Evolutionary conservation across 2,888 invertebrate species (phyloP).

Genomic region (Portevinia maculata): DNA sequence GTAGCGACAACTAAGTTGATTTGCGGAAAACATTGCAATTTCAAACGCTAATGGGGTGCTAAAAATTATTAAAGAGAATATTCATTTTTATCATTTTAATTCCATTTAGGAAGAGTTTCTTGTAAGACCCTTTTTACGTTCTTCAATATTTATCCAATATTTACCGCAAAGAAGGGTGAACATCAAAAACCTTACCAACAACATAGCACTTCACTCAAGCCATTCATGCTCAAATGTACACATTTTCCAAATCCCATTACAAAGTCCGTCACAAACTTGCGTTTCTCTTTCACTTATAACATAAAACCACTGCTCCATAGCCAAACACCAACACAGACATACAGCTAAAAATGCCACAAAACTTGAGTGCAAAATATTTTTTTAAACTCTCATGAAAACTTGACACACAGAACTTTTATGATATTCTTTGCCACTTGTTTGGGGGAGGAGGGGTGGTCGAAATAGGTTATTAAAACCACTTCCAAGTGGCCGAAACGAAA

Average conservation of each 20-base stretch:
- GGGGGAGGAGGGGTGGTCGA: background rate
- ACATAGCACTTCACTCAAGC: slow-evolving; percentile 9
- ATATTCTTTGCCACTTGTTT: slow-evolving; percentile 24
- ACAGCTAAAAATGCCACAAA: slow-evolving; percentile 20
- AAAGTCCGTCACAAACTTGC: slow-evolving; percentile 3
- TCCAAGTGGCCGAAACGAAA: slow-evolving; percentile 32
- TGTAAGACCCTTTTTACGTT: background rate
- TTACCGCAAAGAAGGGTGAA: slow-evolving; percentile 23
- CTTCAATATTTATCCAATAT: slow-evolving; percentile 27
- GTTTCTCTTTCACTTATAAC: slow-evolving; percentile 4
- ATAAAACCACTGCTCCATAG: slow-evolving; percentile 39
- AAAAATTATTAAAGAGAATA: no score
- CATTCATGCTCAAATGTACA: slow-evolving; percentile 11
- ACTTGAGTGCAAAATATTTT: slow-evolving; percentile 43
- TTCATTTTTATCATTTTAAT: no score
- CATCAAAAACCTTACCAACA: slow-evolving; percentile 13
- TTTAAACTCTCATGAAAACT: slow-evolving; percentile 61
- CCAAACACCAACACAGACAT: slow-evolving; percentile 3
- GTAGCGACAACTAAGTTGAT: no score
- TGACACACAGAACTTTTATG: slow-evolving; percentile 67
- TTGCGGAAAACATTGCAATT: no score
- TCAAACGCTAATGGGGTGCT: no score
- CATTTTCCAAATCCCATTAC: background rate
- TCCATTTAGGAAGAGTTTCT: no score
- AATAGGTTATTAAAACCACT: slow-evolving; percentile 3